Evolutionary conservation across 1,140 invertebrate genomes (phyloP), one percentile per base, ranked within the genome.

Genomic region (Macrocentrus cingulum): DNA sequence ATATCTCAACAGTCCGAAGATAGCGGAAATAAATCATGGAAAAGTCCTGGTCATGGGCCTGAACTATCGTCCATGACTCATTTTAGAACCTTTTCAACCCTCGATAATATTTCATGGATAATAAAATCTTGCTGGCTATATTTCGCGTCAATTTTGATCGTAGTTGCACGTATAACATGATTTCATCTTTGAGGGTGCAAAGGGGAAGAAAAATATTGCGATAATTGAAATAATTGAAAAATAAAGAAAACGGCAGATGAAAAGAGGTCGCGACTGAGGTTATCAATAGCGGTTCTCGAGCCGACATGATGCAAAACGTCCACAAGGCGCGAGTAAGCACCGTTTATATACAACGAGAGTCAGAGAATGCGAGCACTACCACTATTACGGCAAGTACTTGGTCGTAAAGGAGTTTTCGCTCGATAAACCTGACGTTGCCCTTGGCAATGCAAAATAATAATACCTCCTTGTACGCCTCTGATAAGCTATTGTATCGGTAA

Each of bases 381-480:
- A 44, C 18, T 15, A 19, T 44, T 18, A 15, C 34, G 41, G 36
- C 18, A 41, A 56, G 49, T 54, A 64, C 56, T 62, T 62, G 37
- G 60, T 6, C 55, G 59, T 64, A 53, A 49, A 60, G 48, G 60
- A n/a, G n/a, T n/a, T n/a, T n/a, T n/a, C 67, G 66, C 59, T 69
- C 69, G 56, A 69, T 71, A 71, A 71, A 59, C 59, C 46, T 49
- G 54, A 58, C 67, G 68, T 71, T 70, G 68, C 67, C 67, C 60
- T 61, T 66, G 69, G 69, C 65, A 60, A 71, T 71, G 60, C 65
- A 65, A 67, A 71, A 65, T 68, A 69, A 68, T 68, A 69, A 70
- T 70, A 63, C 53, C 57, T 60, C 59, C 56, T 45, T 55, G 53
- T 67, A 67, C 29, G 29, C 63, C 64, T 66, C 65, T 61, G 49